phyloP scores from a whole-genome alignment of 2,113 vertebrate genomes.

The Megalops atlanticus region DNA sequence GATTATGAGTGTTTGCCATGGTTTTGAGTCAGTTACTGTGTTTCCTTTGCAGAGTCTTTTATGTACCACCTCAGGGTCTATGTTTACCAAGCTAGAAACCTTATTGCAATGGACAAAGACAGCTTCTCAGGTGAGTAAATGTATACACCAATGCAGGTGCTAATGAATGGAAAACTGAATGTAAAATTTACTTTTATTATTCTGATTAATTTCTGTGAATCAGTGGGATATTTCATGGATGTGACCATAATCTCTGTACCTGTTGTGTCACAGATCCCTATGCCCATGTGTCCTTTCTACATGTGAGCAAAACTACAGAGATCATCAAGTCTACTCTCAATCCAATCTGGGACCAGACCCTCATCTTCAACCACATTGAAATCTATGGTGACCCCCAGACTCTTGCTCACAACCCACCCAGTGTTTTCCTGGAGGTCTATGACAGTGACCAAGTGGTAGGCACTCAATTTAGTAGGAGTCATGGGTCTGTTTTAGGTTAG shows the following conservation, averaged over 20 bases:
- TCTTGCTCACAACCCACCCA: slow-evolving; percentile 76
- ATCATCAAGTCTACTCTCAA: slow-evolving; percentile 86
- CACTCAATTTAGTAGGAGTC: slow-evolving; percentile 4
- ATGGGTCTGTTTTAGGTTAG: neutral
- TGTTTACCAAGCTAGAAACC: slow-evolving; percentile 88
- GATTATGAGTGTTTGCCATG: neutral
- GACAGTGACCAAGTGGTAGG: slow-evolving; percentile 96
- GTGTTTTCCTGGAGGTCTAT: slow-evolving; percentile 86
- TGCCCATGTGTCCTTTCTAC: slow-evolving; percentile 90
- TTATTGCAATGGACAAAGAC: slow-evolving; percentile 90
- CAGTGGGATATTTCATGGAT: neutral
- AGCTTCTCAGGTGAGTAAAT: slow-evolving; percentile 89
- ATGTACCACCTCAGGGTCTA: slow-evolving; percentile 93
- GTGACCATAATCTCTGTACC: neutral
- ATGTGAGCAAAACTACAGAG: slow-evolving; percentile 94
- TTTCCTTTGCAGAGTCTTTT: slow-evolving; percentile 71
- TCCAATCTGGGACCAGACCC: slow-evolving; percentile 95
- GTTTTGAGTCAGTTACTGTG: neutral
- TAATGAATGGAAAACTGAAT: too few relatives aligned
- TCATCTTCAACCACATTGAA: slow-evolving; percentile 89
- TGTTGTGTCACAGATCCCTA: slow-evolving; percentile 84
- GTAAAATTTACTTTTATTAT: too few relatives aligned
- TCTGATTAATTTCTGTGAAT: neutral
- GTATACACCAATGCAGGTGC: too few relatives aligned
- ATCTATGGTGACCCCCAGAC: slow-evolving; percentile 85